phyloP scores from a whole-genome alignment of 2,888 invertebrate genomes.

The Alcis repandata region DNA sequence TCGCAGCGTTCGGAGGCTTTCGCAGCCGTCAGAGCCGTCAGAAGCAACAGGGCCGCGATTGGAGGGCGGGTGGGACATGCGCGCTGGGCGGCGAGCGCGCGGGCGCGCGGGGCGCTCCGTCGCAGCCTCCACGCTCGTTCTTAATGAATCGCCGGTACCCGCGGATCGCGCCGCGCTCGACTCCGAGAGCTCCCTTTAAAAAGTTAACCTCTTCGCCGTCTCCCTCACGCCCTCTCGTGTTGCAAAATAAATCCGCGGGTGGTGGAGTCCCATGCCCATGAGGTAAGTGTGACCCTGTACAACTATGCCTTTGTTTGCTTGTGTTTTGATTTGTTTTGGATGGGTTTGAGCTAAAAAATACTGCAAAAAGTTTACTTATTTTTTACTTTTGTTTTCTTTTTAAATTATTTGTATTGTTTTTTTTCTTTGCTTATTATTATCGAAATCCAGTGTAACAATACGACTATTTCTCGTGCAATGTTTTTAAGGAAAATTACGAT shows the following conservation, averaged over 20 bases:
- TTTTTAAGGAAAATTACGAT: too few species aligned
- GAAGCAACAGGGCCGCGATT: conserved; percentile 84
- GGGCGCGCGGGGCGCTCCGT: conserved; percentile 63
- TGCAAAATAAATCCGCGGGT: conserved; percentile 69
- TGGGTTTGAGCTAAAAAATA: background rate
- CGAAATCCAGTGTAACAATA: background rate
- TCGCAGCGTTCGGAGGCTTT: conserved; percentile 28
- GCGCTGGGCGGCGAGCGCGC: conserved; percentile 51
- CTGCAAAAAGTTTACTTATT: conserved; percentile 15
- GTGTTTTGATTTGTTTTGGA: conserved; percentile 44
- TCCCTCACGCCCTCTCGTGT: conserved; percentile 77
- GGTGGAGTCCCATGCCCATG: conserved; percentile 60
- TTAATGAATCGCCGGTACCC: conserved; percentile 85
- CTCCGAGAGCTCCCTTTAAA: conserved; percentile 73
- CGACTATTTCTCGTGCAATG: background rate
- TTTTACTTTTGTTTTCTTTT: conserved; percentile 4
- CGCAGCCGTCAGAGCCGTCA: conserved; percentile 79
- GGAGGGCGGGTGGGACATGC: conserved; percentile 72
- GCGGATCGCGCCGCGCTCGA: conserved; percentile 81
- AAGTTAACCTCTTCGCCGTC: conserved; percentile 78
- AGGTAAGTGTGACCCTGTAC: conserved; percentile 60
- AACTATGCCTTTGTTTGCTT: conserved; percentile 36
- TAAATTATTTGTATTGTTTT: background rate
- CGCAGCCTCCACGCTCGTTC: conserved; percentile 81
- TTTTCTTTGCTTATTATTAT: background rate